Conservation (phyloP, 2,113 vertebrate genomes). For the Semnornis frantzii region DNA sequence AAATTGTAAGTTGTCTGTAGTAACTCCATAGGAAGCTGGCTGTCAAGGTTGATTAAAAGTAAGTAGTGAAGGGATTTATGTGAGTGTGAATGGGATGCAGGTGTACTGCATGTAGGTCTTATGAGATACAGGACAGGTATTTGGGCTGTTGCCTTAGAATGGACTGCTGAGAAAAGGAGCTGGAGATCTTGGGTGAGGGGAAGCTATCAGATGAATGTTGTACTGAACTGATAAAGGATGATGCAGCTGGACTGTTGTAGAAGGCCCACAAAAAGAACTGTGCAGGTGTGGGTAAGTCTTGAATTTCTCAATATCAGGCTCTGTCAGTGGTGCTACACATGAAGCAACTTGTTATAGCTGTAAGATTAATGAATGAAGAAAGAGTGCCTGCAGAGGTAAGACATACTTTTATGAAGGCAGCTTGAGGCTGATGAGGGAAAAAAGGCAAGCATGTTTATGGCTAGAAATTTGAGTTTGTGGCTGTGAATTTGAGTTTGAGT, state of each 20-base stretch:
- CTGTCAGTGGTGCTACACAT: not conserved
- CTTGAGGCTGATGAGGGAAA: not conserved
- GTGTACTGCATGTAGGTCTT: not conserved
- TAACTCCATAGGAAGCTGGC: not conserved
- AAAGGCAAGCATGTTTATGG: not conserved
- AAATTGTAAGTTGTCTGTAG: not conserved
- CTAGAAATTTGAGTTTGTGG: too few species aligned
- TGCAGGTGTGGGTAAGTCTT: not conserved
- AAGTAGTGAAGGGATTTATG: not conserved
- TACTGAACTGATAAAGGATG: not conserved
- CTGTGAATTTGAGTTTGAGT: too few species aligned
- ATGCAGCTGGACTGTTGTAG: not conserved
- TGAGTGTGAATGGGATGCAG: not conserved
- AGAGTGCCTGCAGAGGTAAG: not conserved
- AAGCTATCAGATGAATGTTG: not conserved
- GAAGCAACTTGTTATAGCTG: not conserved
- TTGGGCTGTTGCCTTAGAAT: not conserved
- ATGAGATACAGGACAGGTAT: not conserved
- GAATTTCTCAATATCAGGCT: not conserved
- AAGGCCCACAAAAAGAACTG: not conserved
- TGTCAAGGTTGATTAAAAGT: not conserved
- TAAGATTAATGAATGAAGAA: not conserved
- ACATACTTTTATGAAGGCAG: not conserved
- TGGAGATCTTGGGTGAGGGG: not conserved
- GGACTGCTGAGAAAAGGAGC: not conserved